These are phyloP conservation scores for Sinosuthora webbiana DNA, from an alignment of 2,113 vertebrate genomes.

Conservation along the genomic window DNA sequence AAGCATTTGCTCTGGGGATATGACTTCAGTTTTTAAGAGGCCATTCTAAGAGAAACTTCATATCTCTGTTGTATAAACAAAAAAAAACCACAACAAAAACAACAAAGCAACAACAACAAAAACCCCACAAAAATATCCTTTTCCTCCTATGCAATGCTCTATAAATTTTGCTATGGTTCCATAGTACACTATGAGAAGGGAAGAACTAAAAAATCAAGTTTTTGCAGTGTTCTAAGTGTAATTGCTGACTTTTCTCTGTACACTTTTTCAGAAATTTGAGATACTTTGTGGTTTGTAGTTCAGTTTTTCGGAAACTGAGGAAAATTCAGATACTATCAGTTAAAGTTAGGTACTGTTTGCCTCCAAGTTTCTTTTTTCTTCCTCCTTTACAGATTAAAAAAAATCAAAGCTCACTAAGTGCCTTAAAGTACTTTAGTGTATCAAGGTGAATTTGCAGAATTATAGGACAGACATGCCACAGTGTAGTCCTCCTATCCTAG, in stretches of 20 bases:
- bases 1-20: background rate
- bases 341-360: background rate
- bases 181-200: background rate
- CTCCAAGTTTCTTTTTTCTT: background rate
- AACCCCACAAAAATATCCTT: background rate
- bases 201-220: background rate
- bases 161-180: background rate
- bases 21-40: background rate
- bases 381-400: background rate
- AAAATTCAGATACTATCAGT: background rate
- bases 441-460: background rate
- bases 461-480: too few species aligned
- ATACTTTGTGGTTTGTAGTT: background rate
- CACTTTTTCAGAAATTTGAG: background rate
- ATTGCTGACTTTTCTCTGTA: background rate
- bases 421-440: background rate
- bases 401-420: background rate
- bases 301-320: background rate
- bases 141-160: background rate
- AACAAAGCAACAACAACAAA: too few species aligned
- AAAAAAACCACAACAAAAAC: background rate
- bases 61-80: background rate
- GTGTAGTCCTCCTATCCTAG: background rate
- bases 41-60: background rate
- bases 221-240: background rate